These are phyloP conservation scores for Limnephilus auricula DNA, from an alignment of 2,888 invertebrate species.

Conservation along the genomic window DNA sequence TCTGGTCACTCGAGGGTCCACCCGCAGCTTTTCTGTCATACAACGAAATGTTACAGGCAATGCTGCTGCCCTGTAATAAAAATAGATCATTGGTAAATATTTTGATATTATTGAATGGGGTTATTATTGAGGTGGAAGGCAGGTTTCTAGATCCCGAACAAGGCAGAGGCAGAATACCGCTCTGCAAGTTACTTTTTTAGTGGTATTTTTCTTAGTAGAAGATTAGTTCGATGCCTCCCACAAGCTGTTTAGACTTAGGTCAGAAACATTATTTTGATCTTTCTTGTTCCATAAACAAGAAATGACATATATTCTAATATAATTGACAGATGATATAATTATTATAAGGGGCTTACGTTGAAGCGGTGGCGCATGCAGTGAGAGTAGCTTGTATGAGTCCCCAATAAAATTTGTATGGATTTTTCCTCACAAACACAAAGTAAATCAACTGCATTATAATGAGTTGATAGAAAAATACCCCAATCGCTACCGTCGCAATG, in stretches of 20 bases:
- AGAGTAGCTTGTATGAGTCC: slow-evolving; percentile 89
- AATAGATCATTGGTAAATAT: background rate
- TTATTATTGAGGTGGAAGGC: background rate
- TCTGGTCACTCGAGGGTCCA: slow-evolving; percentile 89
- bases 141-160: background rate
- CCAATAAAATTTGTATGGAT: slow-evolving; percentile 92
- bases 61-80: slow-evolving; percentile 86
- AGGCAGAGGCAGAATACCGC: too few species aligned
- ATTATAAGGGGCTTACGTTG: slow-evolving; percentile 84
- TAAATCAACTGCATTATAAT: slow-evolving; percentile 91
- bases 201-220: too few species aligned
- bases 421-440: slow-evolving; percentile 86
- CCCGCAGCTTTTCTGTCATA: slow-evolving; percentile 89
- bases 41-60: slow-evolving; percentile 91
- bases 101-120: background rate
- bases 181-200: too few species aligned
- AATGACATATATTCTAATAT: too few species aligned
- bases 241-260: too few species aligned
- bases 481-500: slow-evolving; percentile 88
- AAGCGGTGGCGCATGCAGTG: slow-evolving; percentile 93
- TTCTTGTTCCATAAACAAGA: too few species aligned
- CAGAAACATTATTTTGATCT: too few species aligned
- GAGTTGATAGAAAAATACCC: slow-evolving; percentile 90
- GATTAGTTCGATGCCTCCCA: too few species aligned
- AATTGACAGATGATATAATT: background rate